Base-by-base conservation (phyloP, 2,888 invertebrate genomes). In the Rhagonycha lutea region DNA sequence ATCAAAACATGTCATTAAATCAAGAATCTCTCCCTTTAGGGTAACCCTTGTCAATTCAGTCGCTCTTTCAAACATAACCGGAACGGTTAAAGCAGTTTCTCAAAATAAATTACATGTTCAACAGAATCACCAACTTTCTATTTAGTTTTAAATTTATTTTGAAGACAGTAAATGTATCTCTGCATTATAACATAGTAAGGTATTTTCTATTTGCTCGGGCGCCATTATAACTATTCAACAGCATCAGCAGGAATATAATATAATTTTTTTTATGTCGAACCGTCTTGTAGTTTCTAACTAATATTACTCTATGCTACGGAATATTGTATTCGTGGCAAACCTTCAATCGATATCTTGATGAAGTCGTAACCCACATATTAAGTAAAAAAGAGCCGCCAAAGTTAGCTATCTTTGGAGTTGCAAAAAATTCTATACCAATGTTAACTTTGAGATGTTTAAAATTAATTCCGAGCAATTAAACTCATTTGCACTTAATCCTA, bases 381-480 rank as follows among this genome's bases (percentile, higher is more conserved):
- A 47, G 47, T 47, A n/a, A 47, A 47, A 47, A 47, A 47, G n/a
- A 47, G 47, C n/a, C n/a, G 47, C 47, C 47, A 47, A 47, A 47
- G 47, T 47, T 47, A 47, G 47, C 47, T 47, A 47, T 47, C 47
- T 47, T 47, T n/a, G n/a, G 7, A 47, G 47, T 47, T 47, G 8
- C 47, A 68, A 68, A 67, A 26, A 32, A 68, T 28, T 14, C 28
- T 26, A 29, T 28, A 26, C 18, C 68, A 29, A 32, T 14, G 47
- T 28, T 67, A 61, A 70, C 70, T 74, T 63, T 47, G 73, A 69
- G 67, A 70, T 67, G 65, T 63, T 67, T 61, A 65, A 70, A 74
- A 75, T 75, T 75, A 75, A 75, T 75, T 75, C 75, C 75, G 71
- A 72, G 72, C 75, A 75, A 75, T 75, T 75, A 75, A 75, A 75